Evolutionary conservation across 2,888 invertebrate species (phyloP).

Genomic region (Agrotis exclamationis): DNA sequence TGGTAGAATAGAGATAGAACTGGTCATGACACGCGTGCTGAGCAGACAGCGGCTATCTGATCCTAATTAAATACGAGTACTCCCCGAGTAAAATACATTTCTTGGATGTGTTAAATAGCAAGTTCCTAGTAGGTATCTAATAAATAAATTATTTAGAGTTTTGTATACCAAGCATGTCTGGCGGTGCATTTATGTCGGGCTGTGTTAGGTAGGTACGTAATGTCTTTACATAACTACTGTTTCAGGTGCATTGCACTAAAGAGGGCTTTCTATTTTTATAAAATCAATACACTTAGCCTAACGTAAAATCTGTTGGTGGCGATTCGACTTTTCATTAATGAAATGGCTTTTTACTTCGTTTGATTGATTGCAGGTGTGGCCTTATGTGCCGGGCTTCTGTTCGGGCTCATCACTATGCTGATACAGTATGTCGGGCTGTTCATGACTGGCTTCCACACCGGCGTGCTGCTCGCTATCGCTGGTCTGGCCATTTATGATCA

Average conservation of each 20-base stretch:
- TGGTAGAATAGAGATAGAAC: too few relatives aligned
- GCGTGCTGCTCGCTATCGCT: constrained; percentile 92
- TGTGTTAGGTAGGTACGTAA: neutral
- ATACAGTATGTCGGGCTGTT: constrained; percentile 96
- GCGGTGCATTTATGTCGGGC: constrained; percentile 17
- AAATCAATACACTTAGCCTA: constrained; percentile 32
- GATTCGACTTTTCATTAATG: constrained; percentile 13
- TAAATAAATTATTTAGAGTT: constrained; percentile 25
- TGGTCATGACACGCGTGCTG: too few relatives aligned
- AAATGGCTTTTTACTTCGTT: constrained; percentile 12
- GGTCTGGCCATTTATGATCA: constrained; percentile 92
- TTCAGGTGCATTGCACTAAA: constrained; percentile 25
- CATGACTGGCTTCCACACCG: constrained; percentile 95
- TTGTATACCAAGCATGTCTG: constrained; percentile 6
- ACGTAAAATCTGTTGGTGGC: constrained; percentile 20
- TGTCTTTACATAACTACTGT: constrained; percentile 20
- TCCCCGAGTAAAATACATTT: constrained; percentile 3
- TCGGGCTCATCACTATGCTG: constrained; percentile 95
- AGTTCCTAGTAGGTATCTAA: constrained; percentile 27
- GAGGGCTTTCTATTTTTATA: constrained; percentile 34
- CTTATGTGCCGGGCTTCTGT: constrained; percentile 93
- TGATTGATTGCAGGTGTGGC: constrained; percentile 91
- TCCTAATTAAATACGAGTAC: neutral
- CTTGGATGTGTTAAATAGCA: neutral
- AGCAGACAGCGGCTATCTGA: neutral